phyloP scores from a whole-genome alignment of 2,797 vertebrate species.

The Sebastes matsubarae region DNA sequence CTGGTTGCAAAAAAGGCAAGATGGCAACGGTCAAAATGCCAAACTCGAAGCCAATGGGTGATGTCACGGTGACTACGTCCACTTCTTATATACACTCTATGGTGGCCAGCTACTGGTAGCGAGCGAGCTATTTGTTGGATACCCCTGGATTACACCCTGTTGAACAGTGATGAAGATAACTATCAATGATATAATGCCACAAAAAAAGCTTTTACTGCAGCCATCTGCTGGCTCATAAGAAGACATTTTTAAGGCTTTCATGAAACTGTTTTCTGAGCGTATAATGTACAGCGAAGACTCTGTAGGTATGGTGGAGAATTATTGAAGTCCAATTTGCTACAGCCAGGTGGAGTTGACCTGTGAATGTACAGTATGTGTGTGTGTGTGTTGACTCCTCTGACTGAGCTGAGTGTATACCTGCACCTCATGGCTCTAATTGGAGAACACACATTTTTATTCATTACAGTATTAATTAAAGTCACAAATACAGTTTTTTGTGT shows the following conservation, averaged over 20 bases:
- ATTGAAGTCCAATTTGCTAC: background rate
- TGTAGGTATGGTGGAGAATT: background rate
- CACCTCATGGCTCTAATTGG: background rate
- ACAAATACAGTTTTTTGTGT: background rate
- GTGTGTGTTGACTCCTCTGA: background rate
- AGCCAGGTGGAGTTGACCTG: background rate
- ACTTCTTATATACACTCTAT: too few species aligned
- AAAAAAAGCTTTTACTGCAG: background rate
- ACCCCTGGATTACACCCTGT: background rate
- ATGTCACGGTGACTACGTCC: fast-evolving
- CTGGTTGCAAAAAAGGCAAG: too few species aligned
- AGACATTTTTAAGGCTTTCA: background rate
- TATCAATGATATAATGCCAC: background rate
- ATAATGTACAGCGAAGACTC: fast-evolving
- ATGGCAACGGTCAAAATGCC: too few species aligned
- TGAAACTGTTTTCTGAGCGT: background rate
- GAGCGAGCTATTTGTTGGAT: too few species aligned
- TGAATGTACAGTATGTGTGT: background rate
- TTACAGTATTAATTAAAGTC: background rate
- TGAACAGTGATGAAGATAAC: background rate
- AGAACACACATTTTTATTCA: background rate
- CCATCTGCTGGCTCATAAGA: background rate
- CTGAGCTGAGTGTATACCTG: background rate
- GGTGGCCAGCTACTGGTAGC: too few species aligned
- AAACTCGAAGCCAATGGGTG: too few species aligned